These are phyloP conservation scores for Argyrosomus regius DNA, from an alignment of 2,797 vertebrate species.

Conservation along the genomic window DNA sequence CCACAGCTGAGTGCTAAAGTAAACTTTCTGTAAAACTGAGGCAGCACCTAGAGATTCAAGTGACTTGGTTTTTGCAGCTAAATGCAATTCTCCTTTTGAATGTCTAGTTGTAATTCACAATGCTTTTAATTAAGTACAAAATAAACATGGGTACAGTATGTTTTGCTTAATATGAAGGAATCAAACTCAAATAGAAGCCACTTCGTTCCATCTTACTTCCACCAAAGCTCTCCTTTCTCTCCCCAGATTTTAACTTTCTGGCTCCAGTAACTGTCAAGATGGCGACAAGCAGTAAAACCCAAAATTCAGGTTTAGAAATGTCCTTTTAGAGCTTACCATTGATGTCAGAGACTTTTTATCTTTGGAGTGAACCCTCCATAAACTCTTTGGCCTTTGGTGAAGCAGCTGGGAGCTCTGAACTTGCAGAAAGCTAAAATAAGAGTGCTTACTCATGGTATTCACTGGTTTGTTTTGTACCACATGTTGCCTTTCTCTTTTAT, in stretches of 20 bases:
- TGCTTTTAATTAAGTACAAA: too few relatives aligned
- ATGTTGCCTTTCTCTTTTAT: neutral
- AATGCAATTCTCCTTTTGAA: neutral
- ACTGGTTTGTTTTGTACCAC: slow-evolving; percentile 9
- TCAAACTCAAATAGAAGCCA: too few relatives aligned
- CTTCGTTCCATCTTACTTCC: neutral
- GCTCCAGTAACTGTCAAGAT: too few relatives aligned
- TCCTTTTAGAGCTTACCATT: neutral
- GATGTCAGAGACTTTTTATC: neutral
- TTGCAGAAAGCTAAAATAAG: neutral
- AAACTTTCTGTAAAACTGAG: neutral
- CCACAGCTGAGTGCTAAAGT: slow-evolving; percentile 29
- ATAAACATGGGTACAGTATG: neutral
- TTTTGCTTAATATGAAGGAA: neutral
- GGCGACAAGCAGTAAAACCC: too few relatives aligned
- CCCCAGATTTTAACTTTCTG: neutral
- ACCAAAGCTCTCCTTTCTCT: neutral
- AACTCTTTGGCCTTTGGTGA: neutral
- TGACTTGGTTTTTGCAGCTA: neutral
- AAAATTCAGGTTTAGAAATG: neutral
- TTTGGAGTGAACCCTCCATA: neutral
- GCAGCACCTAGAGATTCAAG: neutral
- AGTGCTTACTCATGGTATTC: neutral
- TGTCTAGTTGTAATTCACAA: neutral
- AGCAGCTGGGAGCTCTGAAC: neutral